Evolutionary conservation across 2,797 vertebrate species (phyloP), one percentile per base, ranked within the genome.

Genomic region (Gorsachius magnificus): DNA sequence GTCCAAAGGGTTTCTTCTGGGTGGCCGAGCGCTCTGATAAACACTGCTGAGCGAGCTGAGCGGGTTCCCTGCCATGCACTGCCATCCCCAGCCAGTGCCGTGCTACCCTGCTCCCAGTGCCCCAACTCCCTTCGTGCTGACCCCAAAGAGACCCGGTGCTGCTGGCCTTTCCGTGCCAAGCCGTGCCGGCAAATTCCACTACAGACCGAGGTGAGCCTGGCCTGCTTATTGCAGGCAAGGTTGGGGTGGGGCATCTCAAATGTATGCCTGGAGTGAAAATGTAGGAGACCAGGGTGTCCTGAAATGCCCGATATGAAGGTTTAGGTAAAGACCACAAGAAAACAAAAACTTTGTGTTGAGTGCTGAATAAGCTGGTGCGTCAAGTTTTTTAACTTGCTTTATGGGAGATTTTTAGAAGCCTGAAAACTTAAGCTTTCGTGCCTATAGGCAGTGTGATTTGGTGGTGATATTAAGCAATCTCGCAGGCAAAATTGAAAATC

Each of bases 61-160:
- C 25, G 33, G 12, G 26, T 9, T 57, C 50, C 43, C 19, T 2
- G 4, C 57, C 48, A 11, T 3, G 28, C 74, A 0, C 46, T 78
- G 50, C 75, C 16, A 4, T 57, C 46, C 56, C 6, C 1, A 0
- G 51, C 17, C 16, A 3, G 36, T 0, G 0, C n/a, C 0, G 0
- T 43, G n/a, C 24, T 2, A 4, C 26, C 51, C 22, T 4, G 19
- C 33, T 57, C 22, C 58, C 10, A 1, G 28, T 13, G 10, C 28
- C 50, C 72, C 0, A 0, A 5, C 48, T 54, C 50, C 14, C 70
- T 63, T 4, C 3, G 25, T 45, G n/a, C 35, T n/a, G 56, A 31
- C 36, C 36, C 31, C 5, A 0, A 6, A 21, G 50, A 45, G 10
- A 35, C 13, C 10, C 5, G 5, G 56, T 56, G 9, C 35, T 28